phyloP scores from a whole-genome alignment of 2,888 invertebrate species.

The Gortyna flavago region DNA sequence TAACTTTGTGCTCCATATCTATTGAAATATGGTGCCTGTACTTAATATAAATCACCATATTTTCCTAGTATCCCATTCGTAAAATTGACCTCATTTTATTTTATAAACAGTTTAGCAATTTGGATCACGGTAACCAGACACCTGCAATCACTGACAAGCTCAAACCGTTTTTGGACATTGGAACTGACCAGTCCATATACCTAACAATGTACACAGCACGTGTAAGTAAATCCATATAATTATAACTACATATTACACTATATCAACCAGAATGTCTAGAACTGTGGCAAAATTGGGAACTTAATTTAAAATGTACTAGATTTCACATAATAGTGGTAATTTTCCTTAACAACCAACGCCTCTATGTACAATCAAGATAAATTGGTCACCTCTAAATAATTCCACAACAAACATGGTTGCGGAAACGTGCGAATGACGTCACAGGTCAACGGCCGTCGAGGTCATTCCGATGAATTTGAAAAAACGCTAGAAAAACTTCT shows the following conservation, averaged over 20 bases:
- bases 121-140: not conserved
- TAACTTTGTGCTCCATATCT: not conserved
- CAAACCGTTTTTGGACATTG: not conserved
- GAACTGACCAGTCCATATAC: not conserved
- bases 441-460: conserved; percentile 56
- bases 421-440: conserved; percentile 57
- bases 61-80: not conserved
- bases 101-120: not conserved
- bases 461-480: conserved; percentile 44
- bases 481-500: conserved; percentile 47
- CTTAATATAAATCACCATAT: not conserved
- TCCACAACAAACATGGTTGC: conserved; percentile 38
- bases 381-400: conserved; percentile 26
- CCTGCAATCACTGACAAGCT: not conserved
- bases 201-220: conserved; percentile 6
- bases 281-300: not conserved
- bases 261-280: not conserved
- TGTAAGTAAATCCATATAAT: conserved; percentile 15
- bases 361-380: not conserved
- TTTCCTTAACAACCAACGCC: not conserved
- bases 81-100: not conserved
- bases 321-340: not conserved
- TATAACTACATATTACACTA: not conserved
- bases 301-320: not conserved
- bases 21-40: not conserved